These are phyloP conservation scores for Petrocephalus microphthalmus DNA, from an alignment of 2,113 vertebrate genomes.

Conservation along the genomic window DNA sequence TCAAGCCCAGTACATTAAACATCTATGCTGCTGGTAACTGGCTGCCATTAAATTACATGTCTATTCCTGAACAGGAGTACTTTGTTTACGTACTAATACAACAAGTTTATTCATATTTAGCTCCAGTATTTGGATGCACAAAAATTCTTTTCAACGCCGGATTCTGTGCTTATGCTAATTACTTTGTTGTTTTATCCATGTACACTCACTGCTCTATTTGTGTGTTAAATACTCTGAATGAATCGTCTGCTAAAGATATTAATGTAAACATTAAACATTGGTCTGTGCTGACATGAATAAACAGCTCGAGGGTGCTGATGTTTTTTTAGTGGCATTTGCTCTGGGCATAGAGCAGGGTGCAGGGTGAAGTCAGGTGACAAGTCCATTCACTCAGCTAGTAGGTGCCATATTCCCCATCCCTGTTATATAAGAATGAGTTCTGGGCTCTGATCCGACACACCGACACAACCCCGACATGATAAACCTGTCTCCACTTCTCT, in stretches of 20 bases:
- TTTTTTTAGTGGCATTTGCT: neutral
- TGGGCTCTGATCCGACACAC: neutral
- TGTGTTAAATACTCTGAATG: neutral
- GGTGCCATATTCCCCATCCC: neutral
- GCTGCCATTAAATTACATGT: neutral
- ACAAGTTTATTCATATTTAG: neutral
- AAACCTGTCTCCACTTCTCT: neutral
- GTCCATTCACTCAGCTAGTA: neutral
- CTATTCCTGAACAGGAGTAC: neutral
- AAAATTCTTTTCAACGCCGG: neutral
- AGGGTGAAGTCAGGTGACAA: neutral
- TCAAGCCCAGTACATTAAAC: neutral
- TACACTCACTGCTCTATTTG: neutral
- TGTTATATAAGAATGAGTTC: neutral
- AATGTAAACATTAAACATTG: neutral
- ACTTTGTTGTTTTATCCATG: neutral
- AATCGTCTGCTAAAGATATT: neutral
- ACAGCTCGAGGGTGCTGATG: neutral
- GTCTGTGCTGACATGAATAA: neutral
- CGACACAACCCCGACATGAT: neutral
- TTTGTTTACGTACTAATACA: neutral
- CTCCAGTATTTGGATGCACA: neutral
- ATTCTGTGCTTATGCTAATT: neutral
- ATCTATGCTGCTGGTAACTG: neutral
- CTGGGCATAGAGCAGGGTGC: neutral